These are phyloP conservation scores for Notocelia uddmanniana DNA, from an alignment of 2,888 invertebrate species.

Conservation along the genomic window DNA sequence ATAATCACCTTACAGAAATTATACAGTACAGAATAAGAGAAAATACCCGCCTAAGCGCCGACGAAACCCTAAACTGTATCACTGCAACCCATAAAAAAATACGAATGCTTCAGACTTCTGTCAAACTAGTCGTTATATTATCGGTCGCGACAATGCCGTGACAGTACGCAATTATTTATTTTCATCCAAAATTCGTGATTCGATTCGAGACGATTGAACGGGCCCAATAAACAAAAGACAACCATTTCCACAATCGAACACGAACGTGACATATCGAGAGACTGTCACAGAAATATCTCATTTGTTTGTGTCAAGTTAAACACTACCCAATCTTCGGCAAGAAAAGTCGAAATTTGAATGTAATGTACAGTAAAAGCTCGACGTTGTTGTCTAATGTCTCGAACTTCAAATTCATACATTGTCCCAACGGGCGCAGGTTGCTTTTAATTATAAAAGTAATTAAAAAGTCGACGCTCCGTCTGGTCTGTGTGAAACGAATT, in stretches of 20 bases:
- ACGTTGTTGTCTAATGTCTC: neutral
- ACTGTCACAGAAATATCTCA: neutral
- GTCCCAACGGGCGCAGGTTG: constrained; percentile 54
- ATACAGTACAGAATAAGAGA: too few relatives aligned
- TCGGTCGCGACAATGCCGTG: neutral
- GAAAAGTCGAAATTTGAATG: neutral
- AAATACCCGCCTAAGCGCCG: neutral
- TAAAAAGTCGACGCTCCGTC: constrained; percentile 57
- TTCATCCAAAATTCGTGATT: constrained; percentile 28
- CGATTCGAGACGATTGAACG: constrained; percentile 30
- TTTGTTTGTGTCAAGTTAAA: neutral
- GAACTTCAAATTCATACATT: constrained; percentile 54
- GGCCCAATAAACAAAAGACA: constrained; percentile 38
- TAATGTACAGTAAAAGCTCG: neutral
- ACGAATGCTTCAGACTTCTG: neutral
- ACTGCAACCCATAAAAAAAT: neutral
- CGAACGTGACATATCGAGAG: constrained; percentile 31
- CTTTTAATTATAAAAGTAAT: constrained; percentile 72
- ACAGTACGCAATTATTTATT: constrained; percentile 18
- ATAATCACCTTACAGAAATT: too few relatives aligned
- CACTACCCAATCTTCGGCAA: neutral
- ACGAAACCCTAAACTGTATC: too few relatives aligned
- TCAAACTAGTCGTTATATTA: neutral
- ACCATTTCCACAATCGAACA: constrained; percentile 40
- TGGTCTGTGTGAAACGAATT: constrained; percentile 25